A percentile compares a stretch with the other conserved stretches of the same genome.
phyloP scores from a whole-genome alignment of 1,140 invertebrate genomes.

The Lerema accius region DNA sequence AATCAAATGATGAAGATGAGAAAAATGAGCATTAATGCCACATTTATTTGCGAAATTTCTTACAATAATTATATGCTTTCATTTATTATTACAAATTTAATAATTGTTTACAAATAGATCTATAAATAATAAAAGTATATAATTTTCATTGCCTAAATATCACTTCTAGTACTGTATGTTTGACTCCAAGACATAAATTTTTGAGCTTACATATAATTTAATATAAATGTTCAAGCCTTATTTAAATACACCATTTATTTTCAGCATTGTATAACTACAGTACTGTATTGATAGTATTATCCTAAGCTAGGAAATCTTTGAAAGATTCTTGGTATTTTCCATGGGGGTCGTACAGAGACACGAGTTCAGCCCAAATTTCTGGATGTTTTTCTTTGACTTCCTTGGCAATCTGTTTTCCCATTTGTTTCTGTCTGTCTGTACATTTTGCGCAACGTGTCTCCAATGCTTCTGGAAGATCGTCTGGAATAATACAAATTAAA shows the following conservation, averaged over 20 bases:
- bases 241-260: too few relatives aligned
- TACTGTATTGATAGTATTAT: not conserved
- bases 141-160: too few relatives aligned
- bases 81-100: too few relatives aligned
- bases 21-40: not conserved
- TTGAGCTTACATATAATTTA: too few relatives aligned
- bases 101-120: too few relatives aligned
- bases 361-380: slow-evolving; percentile 71
- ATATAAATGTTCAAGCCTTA: too few relatives aligned
- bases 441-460: slow-evolving; percentile 84
- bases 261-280: not conserved
- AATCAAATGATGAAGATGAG: slow-evolving; percentile 23
- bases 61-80: too few relatives aligned
- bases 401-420: slow-evolving; percentile 75
- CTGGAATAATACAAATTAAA: too few relatives aligned
- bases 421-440: slow-evolving; percentile 68
- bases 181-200: too few relatives aligned
- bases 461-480: slow-evolving; percentile 83
- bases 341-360: slow-evolving; percentile 72
- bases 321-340: slow-evolving; percentile 71
- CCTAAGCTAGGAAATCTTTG: slow-evolving; percentile 68
- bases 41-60: not conserved
- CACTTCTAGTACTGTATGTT: too few relatives aligned
- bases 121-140: too few relatives aligned
- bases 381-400: slow-evolving; percentile 70